Conservation (phyloP, 2,113 vertebrate genomes). For the Phyllopteryx taeniolatus region DNA sequence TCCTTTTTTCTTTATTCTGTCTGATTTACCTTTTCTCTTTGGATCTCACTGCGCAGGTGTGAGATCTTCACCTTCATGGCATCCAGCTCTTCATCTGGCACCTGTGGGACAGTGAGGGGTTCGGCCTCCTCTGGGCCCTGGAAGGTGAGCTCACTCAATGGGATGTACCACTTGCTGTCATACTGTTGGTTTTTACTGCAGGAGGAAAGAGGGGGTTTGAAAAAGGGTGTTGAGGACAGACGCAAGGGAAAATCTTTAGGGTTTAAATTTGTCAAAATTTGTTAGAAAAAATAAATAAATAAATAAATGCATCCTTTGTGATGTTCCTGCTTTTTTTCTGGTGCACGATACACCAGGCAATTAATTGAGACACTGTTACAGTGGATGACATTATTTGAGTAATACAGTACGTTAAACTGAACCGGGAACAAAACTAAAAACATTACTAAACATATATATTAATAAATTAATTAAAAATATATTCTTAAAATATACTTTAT, state of each 20-base stretch:
- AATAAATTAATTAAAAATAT: too few species aligned
- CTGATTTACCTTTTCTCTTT: constrained; percentile 87
- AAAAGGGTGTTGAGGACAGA: background rate
- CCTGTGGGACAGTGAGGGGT: constrained; percentile 83
- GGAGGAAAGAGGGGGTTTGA: background rate
- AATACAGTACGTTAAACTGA: too few species aligned
- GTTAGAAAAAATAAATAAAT: too few species aligned
- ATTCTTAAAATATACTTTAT: too few species aligned
- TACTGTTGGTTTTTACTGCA: constrained; percentile 94
- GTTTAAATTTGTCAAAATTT: too few species aligned
- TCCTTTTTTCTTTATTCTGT: background rate
- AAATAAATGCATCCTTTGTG: too few species aligned
- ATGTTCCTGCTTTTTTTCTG: too few species aligned
- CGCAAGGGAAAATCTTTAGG: background rate
- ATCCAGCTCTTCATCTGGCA: constrained; percentile 92
- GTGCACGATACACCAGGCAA: too few species aligned
- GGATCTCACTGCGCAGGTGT: constrained; percentile 93
- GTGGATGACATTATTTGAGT: too few species aligned
- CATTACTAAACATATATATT: too few species aligned
- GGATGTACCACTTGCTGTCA: constrained; percentile 98
- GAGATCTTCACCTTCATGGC: constrained; percentile 97
- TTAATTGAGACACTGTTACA: too few species aligned
- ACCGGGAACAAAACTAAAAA: too few species aligned
- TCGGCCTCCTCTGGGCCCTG: constrained; percentile 90
- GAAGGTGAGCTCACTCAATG: constrained; percentile 90